phyloP scores from a whole-genome alignment of 1,140 invertebrate genomes.

The Subanguina moxae region DNA sequence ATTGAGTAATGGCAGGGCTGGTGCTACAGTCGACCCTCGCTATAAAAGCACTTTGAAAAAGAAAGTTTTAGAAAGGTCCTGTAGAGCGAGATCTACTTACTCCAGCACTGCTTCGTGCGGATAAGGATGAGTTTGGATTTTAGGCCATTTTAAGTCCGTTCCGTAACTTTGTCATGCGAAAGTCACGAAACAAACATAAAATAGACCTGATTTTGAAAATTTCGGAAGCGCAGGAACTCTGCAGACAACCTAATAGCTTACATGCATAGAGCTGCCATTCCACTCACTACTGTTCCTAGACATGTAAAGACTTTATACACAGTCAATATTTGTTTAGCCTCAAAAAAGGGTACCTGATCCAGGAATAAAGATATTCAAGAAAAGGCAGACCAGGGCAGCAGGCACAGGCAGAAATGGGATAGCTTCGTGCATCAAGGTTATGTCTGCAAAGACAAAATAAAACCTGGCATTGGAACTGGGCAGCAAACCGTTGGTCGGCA shows the following conservation, averaged over 20 bases:
- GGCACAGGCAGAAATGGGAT: constrained; percentile 79
- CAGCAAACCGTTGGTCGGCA: constrained; percentile 50
- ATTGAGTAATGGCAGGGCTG: no score
- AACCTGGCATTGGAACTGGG: background rate
- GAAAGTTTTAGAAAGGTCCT: no score
- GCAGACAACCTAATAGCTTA: no score
- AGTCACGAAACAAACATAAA: constrained; percentile 8
- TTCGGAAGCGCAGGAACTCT: no score
- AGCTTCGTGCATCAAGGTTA: constrained; percentile 67
- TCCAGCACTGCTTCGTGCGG: no score
- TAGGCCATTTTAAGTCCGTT: no score
- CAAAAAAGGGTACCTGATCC: constrained; percentile 70
- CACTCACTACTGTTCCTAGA: constrained; percentile 80
- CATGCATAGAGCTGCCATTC: constrained; percentile 76
- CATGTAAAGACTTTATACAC: background rate
- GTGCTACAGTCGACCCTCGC: no score
- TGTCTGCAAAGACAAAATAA: constrained; percentile 22
- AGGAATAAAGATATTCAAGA: constrained; percentile 78
- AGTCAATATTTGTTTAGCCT: background rate
- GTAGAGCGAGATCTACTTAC: no score
- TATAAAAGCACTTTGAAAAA: no score
- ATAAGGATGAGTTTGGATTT: no score
- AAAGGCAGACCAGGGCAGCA: constrained; percentile 77
- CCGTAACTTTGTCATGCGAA: no score
- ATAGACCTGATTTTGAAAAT: no score